Base-by-base conservation (phyloP, 2,113 vertebrate species). In the Phylloscopus trochilus region DNA sequence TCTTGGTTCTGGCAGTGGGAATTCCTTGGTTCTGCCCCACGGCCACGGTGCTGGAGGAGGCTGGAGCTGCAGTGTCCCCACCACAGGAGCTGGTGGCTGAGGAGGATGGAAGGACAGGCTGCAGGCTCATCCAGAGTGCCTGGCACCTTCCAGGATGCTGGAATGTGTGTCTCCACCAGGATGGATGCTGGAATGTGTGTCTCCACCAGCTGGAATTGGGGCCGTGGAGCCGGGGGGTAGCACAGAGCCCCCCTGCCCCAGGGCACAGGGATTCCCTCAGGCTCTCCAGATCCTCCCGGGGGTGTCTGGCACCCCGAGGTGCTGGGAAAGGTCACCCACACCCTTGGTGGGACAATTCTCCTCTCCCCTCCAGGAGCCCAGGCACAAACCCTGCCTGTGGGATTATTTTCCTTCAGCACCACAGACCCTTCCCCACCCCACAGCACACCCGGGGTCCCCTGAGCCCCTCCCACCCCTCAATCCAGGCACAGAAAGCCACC, bases 281-380 rank as follows among this genome's bases (percentile, higher is more conserved):
- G 0, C 33, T 33, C 59, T 44, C 52, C 28, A 4, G 66, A 53
- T 31, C 17, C 27, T 43, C 20, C 4, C 0, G 0, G 21, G 1
- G 4, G 9, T 31, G 6, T 12, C 60, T 39, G 30, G 37, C n/a
- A 60, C 49, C 49, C 37, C 1, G 1, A 9, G 6, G 2, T 19
- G 30, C 66, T 51, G 31, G 8, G 20, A 44, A 23, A 16, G 9
- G 5, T 44, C 60, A 46, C 10, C 43, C 7, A 1, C 3, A 2
- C 4, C 22, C 49, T 0, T 0, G 0, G 2, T 7, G 43, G n/a
- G n/a, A 37, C 8, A 6, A 63, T 13, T 24, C 52, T 17, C 21
- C 39, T 44, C 16, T 44, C 35, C 80, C 30, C 52, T 44, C 58
- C 47, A 1, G 35, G 12, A 30, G 9, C 52, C 35, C 22, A 5